Base-by-base conservation (phyloP, 2,797 vertebrate species). In the Gymnoscopelus microlampas region DNA sequence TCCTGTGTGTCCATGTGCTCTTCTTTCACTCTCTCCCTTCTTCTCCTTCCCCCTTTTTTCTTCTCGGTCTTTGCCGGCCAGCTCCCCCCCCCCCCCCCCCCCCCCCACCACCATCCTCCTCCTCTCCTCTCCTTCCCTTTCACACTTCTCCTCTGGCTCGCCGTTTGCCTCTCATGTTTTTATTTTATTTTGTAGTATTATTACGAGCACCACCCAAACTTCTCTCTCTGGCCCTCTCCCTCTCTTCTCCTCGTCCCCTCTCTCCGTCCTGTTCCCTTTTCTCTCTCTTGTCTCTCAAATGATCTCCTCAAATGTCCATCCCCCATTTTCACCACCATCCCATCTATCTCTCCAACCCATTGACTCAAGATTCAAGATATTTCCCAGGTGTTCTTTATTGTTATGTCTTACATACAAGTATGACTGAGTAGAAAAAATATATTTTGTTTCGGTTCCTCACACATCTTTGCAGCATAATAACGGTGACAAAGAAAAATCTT, bases 1-100 rank as follows among this genome's bases (percentile, higher is more conserved):
- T 87, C 87, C 88, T 85, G 79, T 85, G 79, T 84, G 85, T 85
- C 87, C 87, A 87, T 89, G 87, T 73, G 80, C 65, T 78, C 62
- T 64, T 64, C 63, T 74, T 23, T 73, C 58, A 35, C 32, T 35
- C 32, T 35, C 32, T 35, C 32, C 32, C 32, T 35, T 35, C 32
- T 35, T 55, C 62, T 15, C 59, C 49, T 70, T 64, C 2, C 32
- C 32, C 14, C 32, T n/a, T 59, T 2, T 35, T 35, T 35, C 6
- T 59, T 11, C 54, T 74, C 63, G 67, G 63, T 82, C 68, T 68
- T 68, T 62, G 5, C 76, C 64, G 74, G 63, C 86, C 75, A 79
- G 76, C 66, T 35, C 32, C 5, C 32, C 77, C 66, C 55, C 60
- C 49, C 53, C 62, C 55, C 54, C 53, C 8, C 49, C 53, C 62